Evolutionary conservation across 2,888 invertebrate genomes (phyloP), one percentile per base, ranked within the genome.

Genomic region (Vesta saturnalis): DNA sequence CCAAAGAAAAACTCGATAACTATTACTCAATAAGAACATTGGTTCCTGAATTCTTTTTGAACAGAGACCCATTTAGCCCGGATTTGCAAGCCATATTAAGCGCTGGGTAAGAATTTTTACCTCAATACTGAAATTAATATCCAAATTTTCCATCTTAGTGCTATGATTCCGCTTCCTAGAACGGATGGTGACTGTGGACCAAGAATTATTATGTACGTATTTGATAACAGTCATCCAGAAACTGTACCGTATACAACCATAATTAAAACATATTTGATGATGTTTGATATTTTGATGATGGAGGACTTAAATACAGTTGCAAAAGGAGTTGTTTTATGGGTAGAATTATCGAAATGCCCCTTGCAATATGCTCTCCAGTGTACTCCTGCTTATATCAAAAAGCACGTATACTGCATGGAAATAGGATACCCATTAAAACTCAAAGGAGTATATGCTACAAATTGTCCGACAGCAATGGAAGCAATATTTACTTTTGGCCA

Each of bases 381-480:
- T 49, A 88, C 88, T 0, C 89, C 89, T 1, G 80, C 86, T 0
- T 74, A 89, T 23, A 86, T 88, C 10, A 89, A 88, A 74, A 90
- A 89, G 75, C 82, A 47, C 43, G 64, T 69, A 21, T 62, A 63
- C 61, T 22, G 66, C 43, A 84, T 85, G 16, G 87, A 90, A 81
- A 88, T 89, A 69, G 89, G 86, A 0, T 79, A 89, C 57, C 90
- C 91, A 0, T 78, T 89, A 22, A 84, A 89, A 14, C 83, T 87
- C 0, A 87, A 87, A 71, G 86, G 86, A 6, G 81, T 85, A 57
- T 87, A 90, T 74, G 87, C 89, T 0, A 86, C 90, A 39, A 89
- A 91, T 77, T 85, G 87, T 0, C n/a, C n/a, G n/a, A n/a, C n/a
- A n/a, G n/a, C n/a, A n/a, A n/a, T n/a, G n/a, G n/a, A n/a, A n/a